Evolutionary conservation across 1,140 invertebrate species (phyloP), one percentile per base, ranked within the genome.

Genomic region (Marisa cornuarietis): DNA sequence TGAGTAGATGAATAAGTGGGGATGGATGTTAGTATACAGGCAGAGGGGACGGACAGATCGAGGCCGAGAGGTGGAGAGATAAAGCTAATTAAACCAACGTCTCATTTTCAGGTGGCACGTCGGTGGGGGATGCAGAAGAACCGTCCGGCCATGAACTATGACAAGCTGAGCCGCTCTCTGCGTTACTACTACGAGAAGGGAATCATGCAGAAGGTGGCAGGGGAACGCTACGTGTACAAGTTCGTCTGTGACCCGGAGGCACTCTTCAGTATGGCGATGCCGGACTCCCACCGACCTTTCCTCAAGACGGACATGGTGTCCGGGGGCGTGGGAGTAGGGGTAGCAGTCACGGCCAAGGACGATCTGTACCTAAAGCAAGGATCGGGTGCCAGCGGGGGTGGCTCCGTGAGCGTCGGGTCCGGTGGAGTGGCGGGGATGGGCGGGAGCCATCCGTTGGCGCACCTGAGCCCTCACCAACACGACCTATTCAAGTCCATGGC

Each of bases 141-240:
- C 90, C 92, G 97, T 9, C 97, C 97, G 1, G 96, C 96, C 1
- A 98, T 98, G 97, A 99, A 98, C 91, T 98, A 99, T 88, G 97
- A 99, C 90, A 99, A 98, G 90, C 90, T 99, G 16, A 97, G 96
- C 78, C 92, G 97, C 0, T 98, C 97, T 0, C 92, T 98, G 14
- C 93, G 97, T 16, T 98, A 99, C 87, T 99, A 99, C 87, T 99
- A 99, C 89, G 97, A 99, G 90, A 98, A 98, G 90, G 97, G 97
- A 9, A 91, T 91, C 83, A 91, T 91, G 90, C 89, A 91, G 83
- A 91, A 91, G 79, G 90, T 93, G 87, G 96, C 97, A 76, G 96
- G 97, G 3, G 96, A 98, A 90, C 93, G 97, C 82, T 98, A 98
- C 91, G 97, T 98, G 18, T 98, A 98, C 91, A 97, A 97, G 90